phyloP scores from a whole-genome alignment of 2,888 invertebrate species.

The Plebejus anna region DNA sequence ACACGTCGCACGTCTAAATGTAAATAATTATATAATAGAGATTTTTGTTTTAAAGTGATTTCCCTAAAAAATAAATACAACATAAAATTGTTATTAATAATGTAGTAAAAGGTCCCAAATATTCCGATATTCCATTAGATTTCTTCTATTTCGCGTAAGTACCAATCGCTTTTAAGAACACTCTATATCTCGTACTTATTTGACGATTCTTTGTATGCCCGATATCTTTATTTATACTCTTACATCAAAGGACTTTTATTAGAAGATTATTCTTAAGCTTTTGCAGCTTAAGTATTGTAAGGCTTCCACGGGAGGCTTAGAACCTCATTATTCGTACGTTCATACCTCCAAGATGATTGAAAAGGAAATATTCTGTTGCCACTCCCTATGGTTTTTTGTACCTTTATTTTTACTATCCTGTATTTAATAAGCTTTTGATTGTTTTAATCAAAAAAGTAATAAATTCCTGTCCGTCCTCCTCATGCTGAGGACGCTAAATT shows the following conservation, averaged over 20 bases:
- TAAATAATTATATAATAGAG: background rate
- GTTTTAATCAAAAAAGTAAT: too few species aligned
- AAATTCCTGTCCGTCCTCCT: too few species aligned
- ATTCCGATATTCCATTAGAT: too few species aligned
- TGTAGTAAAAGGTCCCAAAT: too few species aligned
- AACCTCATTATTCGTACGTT: background rate
- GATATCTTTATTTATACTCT: slow-evolving; percentile 25
- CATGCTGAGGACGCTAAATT: too few species aligned
- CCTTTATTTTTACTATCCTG: background rate
- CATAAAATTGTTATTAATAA: background rate
- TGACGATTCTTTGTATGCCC: slow-evolving; percentile 24
- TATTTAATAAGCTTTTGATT: background rate
- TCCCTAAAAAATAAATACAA: background rate
- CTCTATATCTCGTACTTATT: slow-evolving; percentile 13
- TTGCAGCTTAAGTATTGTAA: slow-evolving; percentile 10
- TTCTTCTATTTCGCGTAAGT: background rate
- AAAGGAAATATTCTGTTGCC: background rate
- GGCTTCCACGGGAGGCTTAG: background rate
- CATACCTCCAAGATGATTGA: background rate
- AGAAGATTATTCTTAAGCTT: slow-evolving; percentile 6
- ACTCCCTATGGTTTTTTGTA: background rate
- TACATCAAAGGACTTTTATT: slow-evolving; percentile 1
- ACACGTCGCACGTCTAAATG: background rate
- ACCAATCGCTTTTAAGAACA: background rate
- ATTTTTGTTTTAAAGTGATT: background rate